Percentiles rank a stretch among this genome's conserved stretches.
Conservation (phyloP, 1,140 invertebrate species). For the Cydia splendana region DNA sequence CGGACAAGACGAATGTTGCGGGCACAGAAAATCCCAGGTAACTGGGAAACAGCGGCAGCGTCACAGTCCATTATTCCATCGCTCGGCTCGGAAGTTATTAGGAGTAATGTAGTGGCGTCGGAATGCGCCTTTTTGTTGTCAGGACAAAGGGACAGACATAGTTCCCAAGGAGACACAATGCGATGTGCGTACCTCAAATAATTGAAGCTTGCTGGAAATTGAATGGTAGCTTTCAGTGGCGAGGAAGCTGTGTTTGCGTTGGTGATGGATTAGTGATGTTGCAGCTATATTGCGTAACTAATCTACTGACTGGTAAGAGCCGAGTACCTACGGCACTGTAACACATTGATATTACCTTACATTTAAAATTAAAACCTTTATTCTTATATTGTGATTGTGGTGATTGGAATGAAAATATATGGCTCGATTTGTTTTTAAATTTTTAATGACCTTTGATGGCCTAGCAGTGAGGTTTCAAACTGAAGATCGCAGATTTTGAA, state of each 20-base stretch:
- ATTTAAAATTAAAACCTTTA: background rate
- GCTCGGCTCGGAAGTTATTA: slow-evolving; percentile 28
- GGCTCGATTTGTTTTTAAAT: too few species aligned
- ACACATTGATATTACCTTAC: background rate
- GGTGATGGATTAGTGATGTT: slow-evolving; percentile 9
- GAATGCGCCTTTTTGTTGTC: slow-evolving; percentile 30
- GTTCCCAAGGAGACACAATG: slow-evolving; percentile 22
- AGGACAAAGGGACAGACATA: slow-evolving; percentile 26
- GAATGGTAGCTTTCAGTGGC: background rate
- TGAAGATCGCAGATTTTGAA: background rate
- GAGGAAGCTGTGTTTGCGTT: slow-evolving; percentile 8
- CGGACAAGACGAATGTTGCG: slow-evolving; percentile 25
- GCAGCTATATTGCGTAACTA: background rate
- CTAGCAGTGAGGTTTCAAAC: too few species aligned
- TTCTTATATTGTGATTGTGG: too few species aligned
- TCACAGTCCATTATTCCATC: slow-evolving; percentile 30
- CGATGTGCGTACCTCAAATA: slow-evolving; percentile 20
- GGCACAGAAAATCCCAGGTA: slow-evolving; percentile 22
- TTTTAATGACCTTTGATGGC: too few species aligned
- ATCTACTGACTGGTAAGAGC: background rate
- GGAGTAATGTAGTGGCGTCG: slow-evolving; percentile 30
- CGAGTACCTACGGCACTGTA: background rate
- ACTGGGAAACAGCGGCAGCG: slow-evolving; percentile 8
- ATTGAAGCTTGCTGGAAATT: slow-evolving; percentile 15
- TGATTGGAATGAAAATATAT: too few species aligned